Percentiles rank a stretch among this genome's conserved stretches.
These are phyloP conservation scores for Archips xylosteana DNA, from an alignment of 2,888 invertebrate genomes.

Conservation along the genomic window DNA sequence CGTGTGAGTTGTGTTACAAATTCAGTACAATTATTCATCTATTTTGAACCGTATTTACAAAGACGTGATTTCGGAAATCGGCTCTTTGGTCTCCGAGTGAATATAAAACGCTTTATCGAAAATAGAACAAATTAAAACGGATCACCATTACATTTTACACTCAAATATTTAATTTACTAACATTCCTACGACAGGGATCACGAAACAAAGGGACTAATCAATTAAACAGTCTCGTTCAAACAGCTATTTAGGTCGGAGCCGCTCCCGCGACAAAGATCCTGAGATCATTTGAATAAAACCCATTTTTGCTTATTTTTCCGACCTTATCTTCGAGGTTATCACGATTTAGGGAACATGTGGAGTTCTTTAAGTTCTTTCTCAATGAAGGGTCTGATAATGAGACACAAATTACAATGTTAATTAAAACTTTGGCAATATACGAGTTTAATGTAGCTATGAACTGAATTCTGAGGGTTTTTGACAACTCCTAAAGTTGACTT, in stretches of 20 bases:
- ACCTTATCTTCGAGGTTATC: slow-evolving; percentile 47
- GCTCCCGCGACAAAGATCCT: slow-evolving; percentile 11
- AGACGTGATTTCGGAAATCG: too few species aligned
- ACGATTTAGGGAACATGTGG: slow-evolving; percentile 44
- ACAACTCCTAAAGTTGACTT: slow-evolving; percentile 15
- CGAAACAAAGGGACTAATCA: slow-evolving; percentile 8
- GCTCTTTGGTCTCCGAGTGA: neutral
- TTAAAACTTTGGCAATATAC: slow-evolving; percentile 36
- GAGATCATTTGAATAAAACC: neutral
- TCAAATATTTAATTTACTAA: neutral
- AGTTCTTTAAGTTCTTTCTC: slow-evolving; percentile 16
- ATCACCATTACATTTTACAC: neutral
- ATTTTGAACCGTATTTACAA: too few species aligned
- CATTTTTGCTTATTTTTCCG: slow-evolving; percentile 30
- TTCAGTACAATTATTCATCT: too few species aligned
- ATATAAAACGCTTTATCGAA: neutral
- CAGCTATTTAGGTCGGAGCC: slow-evolving; percentile 38
- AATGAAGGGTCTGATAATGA: slow-evolving; percentile 25
- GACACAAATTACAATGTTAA: slow-evolving; percentile 31
- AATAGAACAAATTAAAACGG: neutral
- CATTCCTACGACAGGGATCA: neutral
- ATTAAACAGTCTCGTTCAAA: slow-evolving; percentile 13
- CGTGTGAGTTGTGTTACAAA: too few species aligned
- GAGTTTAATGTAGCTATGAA: slow-evolving; percentile 7
- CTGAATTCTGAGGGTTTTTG: slow-evolving; percentile 10